Conservation (phyloP, 2,888 invertebrate species). For the Epistrophe eligans region DNA sequence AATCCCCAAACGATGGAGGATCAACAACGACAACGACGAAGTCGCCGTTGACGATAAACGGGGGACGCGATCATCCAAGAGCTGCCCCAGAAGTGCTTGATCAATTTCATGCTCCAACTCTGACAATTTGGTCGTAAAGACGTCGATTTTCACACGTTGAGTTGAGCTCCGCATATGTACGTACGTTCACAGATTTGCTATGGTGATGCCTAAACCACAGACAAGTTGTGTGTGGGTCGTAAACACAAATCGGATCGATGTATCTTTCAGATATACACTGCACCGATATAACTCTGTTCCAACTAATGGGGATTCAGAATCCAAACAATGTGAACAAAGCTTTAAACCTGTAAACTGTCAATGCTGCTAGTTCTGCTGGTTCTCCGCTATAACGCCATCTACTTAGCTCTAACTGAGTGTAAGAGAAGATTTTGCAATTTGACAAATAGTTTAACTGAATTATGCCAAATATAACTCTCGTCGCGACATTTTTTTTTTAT, state of each 20-base stretch:
- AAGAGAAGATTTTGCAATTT: constrained; percentile 59
- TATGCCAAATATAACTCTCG: constrained; percentile 47
- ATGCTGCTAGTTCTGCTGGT: constrained; percentile 4
- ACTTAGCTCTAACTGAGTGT: background rate
- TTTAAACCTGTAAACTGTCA: constrained; percentile 54
- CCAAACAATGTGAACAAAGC: constrained; percentile 57
- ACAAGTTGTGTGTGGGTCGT: constrained; percentile 51
- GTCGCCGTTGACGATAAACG: constrained; percentile 35
- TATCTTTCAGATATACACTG: constrained; percentile 15
- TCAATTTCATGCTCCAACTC: constrained; percentile 58
- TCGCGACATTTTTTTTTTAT: constrained; percentile 13
- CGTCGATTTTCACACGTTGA: constrained; percentile 67
- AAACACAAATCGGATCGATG: constrained; percentile 34
- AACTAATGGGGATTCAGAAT: constrained; percentile 44
- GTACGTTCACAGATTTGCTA: background rate
- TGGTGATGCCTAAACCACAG: constrained; percentile 10
- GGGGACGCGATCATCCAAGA: constrained; percentile 31
- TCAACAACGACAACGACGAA: constrained; percentile 33
- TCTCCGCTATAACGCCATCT: constrained; percentile 26
- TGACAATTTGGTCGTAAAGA: constrained; percentile 50
- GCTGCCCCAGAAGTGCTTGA: constrained; percentile 55
- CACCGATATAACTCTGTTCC: constrained; percentile 7
- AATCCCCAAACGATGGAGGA: background rate
- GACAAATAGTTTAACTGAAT: constrained; percentile 61
- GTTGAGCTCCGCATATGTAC: constrained; percentile 20